Conservation (phyloP, 2,113 vertebrate species). For the Anas platyrhynchos region DNA sequence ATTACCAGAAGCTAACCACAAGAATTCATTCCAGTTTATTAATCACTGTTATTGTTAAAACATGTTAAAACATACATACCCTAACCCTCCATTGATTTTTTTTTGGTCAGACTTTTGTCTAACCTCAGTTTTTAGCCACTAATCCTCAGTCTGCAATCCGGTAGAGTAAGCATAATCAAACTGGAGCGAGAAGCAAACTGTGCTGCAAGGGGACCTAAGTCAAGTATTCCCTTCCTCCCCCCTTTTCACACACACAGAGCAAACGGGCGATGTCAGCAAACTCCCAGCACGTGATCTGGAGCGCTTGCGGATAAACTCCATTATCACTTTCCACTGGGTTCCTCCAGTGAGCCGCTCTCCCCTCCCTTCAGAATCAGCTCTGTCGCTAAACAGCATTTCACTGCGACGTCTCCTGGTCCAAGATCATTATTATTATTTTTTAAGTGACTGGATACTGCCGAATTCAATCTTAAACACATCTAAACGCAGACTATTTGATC, state of each 20-base stretch:
- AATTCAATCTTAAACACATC: background rate
- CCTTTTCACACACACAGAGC: background rate
- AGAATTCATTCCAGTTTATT: no score
- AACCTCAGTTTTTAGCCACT: background rate
- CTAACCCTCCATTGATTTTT: background rate
- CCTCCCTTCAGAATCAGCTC: background rate
- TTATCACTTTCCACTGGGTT: background rate
- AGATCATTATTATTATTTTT: no score
- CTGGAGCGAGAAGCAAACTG: background rate
- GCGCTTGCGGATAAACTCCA: rapidly evolving
- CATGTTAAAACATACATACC: background rate
- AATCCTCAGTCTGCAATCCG: background rate
- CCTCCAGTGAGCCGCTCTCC: background rate
- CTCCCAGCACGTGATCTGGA: background rate
- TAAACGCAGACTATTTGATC: background rate
- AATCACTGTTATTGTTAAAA: no score
- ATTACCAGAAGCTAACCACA: no score
- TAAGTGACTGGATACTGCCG: rapidly evolving
- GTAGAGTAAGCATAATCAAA: background rate
- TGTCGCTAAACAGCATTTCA: background rate
- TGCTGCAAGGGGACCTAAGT: background rate
- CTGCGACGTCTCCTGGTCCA: background rate
- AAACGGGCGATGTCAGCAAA: background rate
- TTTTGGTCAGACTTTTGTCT: background rate
- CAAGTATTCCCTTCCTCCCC: background rate